These are phyloP conservation scores for Monomorium pharaonis DNA, from an alignment of 1,140 invertebrate species.

Conservation along the genomic window DNA sequence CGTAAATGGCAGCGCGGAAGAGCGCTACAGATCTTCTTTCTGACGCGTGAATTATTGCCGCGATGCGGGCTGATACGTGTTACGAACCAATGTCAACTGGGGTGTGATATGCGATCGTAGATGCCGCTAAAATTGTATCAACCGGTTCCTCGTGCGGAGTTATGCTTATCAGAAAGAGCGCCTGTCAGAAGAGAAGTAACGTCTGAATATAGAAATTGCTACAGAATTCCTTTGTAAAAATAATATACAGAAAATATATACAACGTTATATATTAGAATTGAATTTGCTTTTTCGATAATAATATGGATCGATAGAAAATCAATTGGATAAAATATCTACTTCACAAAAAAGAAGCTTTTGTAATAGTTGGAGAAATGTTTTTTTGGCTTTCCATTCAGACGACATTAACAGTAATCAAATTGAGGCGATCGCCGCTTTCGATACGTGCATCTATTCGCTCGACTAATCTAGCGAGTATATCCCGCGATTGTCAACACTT, in stretches of 20 bases:
- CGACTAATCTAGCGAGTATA: not conserved
- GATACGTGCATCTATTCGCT: not conserved
- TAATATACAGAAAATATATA: not conserved
- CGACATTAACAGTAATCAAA: not conserved
- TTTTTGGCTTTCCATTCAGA: slow-evolving; percentile 4
- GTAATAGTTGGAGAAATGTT: not conserved
- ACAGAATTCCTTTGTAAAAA: not conserved
- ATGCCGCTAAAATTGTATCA: slow-evolving; percentile 17
- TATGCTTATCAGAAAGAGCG: not conserved
- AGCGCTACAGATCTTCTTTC: slow-evolving; percentile 30
- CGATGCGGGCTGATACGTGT: slow-evolving; percentile 11
- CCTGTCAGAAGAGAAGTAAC: not conserved
- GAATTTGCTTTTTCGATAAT: not conserved
- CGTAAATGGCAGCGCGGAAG: slow-evolving; percentile 62
- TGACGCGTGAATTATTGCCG: slow-evolving; percentile 41
- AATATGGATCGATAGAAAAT: not conserved
- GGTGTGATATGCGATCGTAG: not conserved
- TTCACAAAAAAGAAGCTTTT: not conserved
- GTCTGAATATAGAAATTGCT: not conserved
- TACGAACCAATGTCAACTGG: slow-evolving; percentile 41
- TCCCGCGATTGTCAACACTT: slow-evolving; percentile 53
- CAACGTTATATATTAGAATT: not conserved
- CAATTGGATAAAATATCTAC: not conserved
- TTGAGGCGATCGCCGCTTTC: not conserved
- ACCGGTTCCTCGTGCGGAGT: not conserved